Evolutionary conservation across 1,140 invertebrate genomes (phyloP), one percentile per base, ranked within the genome.

Genomic region (Drosophila funebris): DNA sequence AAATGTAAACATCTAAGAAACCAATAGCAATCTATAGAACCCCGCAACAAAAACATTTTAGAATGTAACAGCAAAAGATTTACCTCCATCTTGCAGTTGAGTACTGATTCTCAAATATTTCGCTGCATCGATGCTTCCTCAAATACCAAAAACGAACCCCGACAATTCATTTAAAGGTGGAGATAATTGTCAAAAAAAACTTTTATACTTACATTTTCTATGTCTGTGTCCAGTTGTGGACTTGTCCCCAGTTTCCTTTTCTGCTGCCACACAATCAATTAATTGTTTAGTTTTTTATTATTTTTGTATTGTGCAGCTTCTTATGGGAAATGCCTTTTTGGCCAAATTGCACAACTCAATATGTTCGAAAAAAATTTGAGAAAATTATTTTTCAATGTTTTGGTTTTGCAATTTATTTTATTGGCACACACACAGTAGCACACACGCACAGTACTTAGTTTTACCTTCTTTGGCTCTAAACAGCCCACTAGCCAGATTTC

Each of bases 181-280:
- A 68, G 60, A 66, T 60, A 60, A 57, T 20, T 53, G 46, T 63
- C 57, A 13, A 56, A 27, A 57, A 29, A 48, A 75, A 57, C 48
- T 68, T 22, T 56, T 57, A 39, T 72, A 85, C 83, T 85, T 78
- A 85, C 82, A 36, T 50, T 85, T 74, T 52, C 24, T 33, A 24
- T 31, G 62, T 53, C 24, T 58, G 50, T 24, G 41, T 62, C 39
- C 31, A 53, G 57, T 60, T 54, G 27, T 13, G 6, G 63, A 50
- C 64, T 24, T 24, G 18, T 11, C 2, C 61, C 50, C 22, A 46
- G 78, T 85, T 82, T 82, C 82, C 78, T 87, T 87, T 82, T 73
- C 39, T 22, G 75, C 52, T 67, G 54, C 13, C 48, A 48, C 46
- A 56, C 57, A 71, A 61, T 68, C 31, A 71, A 44, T 83, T 58